Evolutionary conservation across 2,797 vertebrate species (phyloP).

Genomic region (Karalla daura): DNA sequence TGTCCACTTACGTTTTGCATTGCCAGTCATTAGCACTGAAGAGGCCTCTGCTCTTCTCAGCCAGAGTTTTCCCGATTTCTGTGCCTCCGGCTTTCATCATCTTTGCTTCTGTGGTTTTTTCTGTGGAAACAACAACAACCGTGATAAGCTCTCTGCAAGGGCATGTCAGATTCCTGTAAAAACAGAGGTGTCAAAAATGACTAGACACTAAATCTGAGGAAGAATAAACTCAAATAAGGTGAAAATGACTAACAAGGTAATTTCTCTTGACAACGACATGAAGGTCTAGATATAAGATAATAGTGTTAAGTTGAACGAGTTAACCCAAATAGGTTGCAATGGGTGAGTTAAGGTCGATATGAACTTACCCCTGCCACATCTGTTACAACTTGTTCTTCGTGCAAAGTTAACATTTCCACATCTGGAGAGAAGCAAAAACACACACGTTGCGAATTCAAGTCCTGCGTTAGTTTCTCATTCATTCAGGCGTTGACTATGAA

Average conservation of each 20-base stretch:
- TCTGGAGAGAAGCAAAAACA: slow-evolving; percentile 72
- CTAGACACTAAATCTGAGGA: too few relatives aligned
- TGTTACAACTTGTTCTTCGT: slow-evolving; percentile 96
- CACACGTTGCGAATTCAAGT: rapidly evolving
- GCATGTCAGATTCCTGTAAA: not conserved
- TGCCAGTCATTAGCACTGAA: slow-evolving; percentile 99
- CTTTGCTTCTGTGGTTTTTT: slow-evolving; percentile 97
- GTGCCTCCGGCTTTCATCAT: slow-evolving; percentile 99
- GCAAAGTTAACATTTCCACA: slow-evolving; percentile 99
- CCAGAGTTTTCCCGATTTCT: slow-evolving; percentile 97
- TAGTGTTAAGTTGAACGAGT: too few relatives aligned
- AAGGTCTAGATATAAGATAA: too few relatives aligned
- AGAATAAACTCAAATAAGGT: too few relatives aligned
- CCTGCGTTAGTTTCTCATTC: not conserved
- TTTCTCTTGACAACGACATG: too few relatives aligned
- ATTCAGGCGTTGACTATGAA: not conserved
- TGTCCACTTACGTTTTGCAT: slow-evolving; percentile 92
- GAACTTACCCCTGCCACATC: slow-evolving; percentile 93
- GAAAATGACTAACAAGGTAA: too few relatives aligned
- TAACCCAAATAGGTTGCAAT: too few relatives aligned
- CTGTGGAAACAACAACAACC: slow-evolving; percentile 71
- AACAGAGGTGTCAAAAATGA: too few relatives aligned
- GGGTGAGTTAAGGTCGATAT: too few relatives aligned
- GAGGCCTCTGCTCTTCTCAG: slow-evolving; percentile 96
- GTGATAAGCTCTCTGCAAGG: not conserved